A percentile compares a stretch with the other conserved stretches of the same genome.
These are phyloP conservation scores for Lithophane leautieri DNA, from an alignment of 2,888 invertebrate species.

Conservation along the genomic window DNA sequence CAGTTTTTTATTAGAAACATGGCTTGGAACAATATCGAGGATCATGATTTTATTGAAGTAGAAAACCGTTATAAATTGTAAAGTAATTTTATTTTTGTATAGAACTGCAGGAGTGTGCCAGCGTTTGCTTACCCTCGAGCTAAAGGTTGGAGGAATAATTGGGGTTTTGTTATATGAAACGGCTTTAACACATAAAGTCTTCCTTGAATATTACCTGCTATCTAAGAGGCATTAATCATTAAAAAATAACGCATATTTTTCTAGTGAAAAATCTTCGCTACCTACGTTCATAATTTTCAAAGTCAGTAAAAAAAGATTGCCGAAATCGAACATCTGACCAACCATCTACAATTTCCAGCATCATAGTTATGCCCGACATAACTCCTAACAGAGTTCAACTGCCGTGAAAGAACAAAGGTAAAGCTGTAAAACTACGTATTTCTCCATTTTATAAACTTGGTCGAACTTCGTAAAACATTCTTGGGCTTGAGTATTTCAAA, in stretches of 20 bases:
- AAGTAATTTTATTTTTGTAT: background rate
- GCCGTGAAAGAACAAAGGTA: conserved; percentile 52
- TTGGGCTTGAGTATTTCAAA: conserved; percentile 59
- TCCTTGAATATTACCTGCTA: background rate
- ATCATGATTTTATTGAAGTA: background rate
- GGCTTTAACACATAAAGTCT: background rate
- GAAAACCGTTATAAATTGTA: background rate
- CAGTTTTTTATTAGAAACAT: background rate
- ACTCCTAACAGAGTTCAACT: conserved; percentile 29
- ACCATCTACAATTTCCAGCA: conserved; percentile 14
- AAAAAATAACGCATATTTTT: background rate
- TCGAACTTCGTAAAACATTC: conserved; percentile 59
- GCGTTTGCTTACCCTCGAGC: background rate
- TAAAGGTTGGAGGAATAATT: background rate
- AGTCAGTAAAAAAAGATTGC: background rate
- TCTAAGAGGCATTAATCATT: no score
- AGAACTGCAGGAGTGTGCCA: background rate
- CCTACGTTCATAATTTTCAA: background rate
- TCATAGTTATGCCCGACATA: conserved; percentile 29
- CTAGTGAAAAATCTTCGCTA: background rate
- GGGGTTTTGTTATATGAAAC: background rate
- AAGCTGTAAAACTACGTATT: conserved; percentile 60
- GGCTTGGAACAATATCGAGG: background rate
- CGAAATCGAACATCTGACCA: background rate
- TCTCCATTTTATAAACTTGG: conserved; percentile 59